Conservation (phyloP, 2,888 invertebrate species). For the Catocala sponsa region DNA sequence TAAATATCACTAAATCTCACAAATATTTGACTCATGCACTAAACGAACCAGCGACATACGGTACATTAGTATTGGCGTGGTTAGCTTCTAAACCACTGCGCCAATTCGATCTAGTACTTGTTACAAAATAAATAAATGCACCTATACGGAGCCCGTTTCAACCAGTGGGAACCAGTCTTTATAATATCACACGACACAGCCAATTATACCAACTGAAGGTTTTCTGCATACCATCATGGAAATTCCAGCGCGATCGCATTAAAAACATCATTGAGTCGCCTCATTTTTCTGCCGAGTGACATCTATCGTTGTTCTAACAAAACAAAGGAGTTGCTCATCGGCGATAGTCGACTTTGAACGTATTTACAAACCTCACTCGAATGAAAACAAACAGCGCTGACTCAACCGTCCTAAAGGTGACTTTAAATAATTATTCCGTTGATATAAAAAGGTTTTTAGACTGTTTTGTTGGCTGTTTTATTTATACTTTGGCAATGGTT, state of each 20-base stretch:
- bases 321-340: slow-evolving; percentile 47
- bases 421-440: slow-evolving; percentile 38
- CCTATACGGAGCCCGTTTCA: too few species aligned
- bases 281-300: slow-evolving; percentile 35
- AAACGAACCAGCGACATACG: too few species aligned
- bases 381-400: slow-evolving; percentile 48
- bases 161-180: too few species aligned
- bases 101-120: too few species aligned
- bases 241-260: slow-evolving; percentile 16
- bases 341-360: slow-evolving; percentile 29
- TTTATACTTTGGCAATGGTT: too few species aligned
- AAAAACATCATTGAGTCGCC: slow-evolving; percentile 22
- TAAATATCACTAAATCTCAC: too few species aligned
- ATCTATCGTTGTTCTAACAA: slow-evolving; percentile 37
- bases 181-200: neutral
- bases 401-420: slow-evolving; percentile 47
- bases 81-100: too few species aligned
- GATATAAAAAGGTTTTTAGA: slow-evolving; percentile 28
- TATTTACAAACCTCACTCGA: slow-evolving; percentile 44
- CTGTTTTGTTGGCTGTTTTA: slow-evolving; percentile 4
- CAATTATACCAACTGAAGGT: slow-evolving; percentile 6
- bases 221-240: slow-evolving; percentile 14
- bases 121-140: too few species aligned
- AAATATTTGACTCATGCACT: too few species aligned
- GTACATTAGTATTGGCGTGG: too few species aligned